Evolutionary conservation across 2,797 vertebrate species (phyloP).

Genomic region (Buphagus erythrorhynchus): DNA sequence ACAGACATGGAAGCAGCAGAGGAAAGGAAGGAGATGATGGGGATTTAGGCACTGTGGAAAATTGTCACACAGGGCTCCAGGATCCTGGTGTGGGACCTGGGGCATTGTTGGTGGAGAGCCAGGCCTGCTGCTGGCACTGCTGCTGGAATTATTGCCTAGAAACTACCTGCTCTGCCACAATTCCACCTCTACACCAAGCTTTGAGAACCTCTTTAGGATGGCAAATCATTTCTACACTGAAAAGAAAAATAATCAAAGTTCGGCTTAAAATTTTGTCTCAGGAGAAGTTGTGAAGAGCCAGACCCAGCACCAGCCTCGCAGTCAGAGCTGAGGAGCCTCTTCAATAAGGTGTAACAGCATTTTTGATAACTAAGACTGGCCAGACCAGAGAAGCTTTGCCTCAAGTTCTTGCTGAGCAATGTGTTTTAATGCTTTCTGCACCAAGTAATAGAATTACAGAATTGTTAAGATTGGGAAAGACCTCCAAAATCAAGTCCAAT

Average conservation of each 20-base stretch:
- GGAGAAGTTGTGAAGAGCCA: neutral
- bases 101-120: accelerated
- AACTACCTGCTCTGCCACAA: neutral
- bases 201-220: neutral
- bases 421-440: neutral
- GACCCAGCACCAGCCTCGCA: accelerated
- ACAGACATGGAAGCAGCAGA: neutral
- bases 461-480: neutral
- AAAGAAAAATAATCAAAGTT: neutral
- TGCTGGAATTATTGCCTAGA: neutral
- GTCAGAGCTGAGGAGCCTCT: neutral
- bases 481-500: neutral
- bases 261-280: neutral
- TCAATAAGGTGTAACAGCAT: neutral
- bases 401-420: neutral
- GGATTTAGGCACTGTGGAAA: neutral
- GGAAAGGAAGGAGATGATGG: neutral
- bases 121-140: neutral
- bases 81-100: accelerated
- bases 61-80: neutral
- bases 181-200: neutral
- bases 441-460: neutral
- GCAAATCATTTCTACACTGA: neutral
- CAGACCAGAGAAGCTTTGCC: neutral
- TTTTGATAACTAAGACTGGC: neutral